These are phyloP conservation scores for Cataglyphis altisquamis DNA, from an alignment of 2,888 invertebrate species.

Conservation along the genomic window DNA sequence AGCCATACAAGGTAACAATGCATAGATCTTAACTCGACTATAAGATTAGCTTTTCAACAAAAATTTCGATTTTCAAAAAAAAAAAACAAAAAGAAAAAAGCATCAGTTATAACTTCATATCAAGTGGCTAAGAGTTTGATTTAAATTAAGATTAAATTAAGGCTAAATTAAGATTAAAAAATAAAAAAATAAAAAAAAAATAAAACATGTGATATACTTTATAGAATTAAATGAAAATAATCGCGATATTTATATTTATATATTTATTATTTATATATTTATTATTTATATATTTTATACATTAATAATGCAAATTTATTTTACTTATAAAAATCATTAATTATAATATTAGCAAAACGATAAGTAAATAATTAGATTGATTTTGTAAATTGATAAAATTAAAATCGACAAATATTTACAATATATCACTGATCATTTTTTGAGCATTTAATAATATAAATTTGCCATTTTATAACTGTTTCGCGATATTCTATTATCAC, in stretches of 20 bases:
- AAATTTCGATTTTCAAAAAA: conserved; percentile 6
- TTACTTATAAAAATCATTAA: too few relatives aligned
- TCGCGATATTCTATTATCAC: neutral
- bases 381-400: neutral
- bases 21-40: conserved; percentile 68
- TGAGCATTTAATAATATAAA: conserved; percentile 1
- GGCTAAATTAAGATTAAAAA: too few relatives aligned
- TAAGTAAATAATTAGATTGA: neutral
- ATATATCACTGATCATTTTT: neutral
- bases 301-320: too few relatives aligned
- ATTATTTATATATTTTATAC: too few relatives aligned
- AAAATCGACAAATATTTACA: neutral
- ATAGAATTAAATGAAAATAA: conserved; percentile 2
- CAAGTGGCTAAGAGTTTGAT: neutral
- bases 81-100: neutral
- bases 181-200: too few relatives aligned
- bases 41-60: neutral
- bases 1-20: conserved; percentile 80
- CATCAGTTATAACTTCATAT: neutral
- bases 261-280: too few relatives aligned
- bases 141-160: too few relatives aligned
- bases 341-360: too few relatives aligned
- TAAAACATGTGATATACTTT: too few relatives aligned
- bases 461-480: neutral
- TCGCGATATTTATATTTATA: neutral